These are phyloP conservation scores for Gerris lacustris DNA, from an alignment of 2,888 invertebrate genomes.

Conservation along the genomic window DNA sequence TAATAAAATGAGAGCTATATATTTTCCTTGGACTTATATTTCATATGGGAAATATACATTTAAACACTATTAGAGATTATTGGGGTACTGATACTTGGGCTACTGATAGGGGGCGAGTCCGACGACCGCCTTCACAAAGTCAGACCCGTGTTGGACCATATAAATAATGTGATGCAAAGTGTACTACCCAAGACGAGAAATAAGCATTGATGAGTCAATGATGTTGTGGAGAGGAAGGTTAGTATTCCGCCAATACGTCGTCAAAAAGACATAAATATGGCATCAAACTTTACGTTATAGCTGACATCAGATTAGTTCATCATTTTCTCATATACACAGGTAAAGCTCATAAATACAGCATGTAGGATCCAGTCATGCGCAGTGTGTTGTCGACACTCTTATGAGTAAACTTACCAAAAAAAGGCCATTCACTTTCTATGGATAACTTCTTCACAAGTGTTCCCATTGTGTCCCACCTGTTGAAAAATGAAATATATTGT, in stretches of 20 bases:
- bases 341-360: conserved; percentile 9
- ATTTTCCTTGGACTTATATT: neutral
- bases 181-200: conserved; percentile 22
- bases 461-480: conserved; percentile 31
- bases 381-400: conserved; percentile 32
- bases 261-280: conserved; percentile 32
- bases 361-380: conserved; percentile 8
- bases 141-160: neutral
- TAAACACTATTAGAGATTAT: neutral
- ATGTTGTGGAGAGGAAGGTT: conserved; percentile 31
- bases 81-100: neutral
- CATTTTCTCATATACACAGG: conserved; percentile 33
- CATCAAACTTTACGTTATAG: conserved; percentile 30
- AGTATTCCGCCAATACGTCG: conserved; percentile 30
- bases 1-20: neutral
- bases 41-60: neutral
- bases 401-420: conserved; percentile 31
- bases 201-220: conserved; percentile 31
- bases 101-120: neutral
- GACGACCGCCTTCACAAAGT: neutral
- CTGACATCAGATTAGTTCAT: conserved; percentile 27
- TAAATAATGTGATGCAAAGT: neutral
- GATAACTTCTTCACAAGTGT: conserved; percentile 34
- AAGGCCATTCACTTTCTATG: conserved; percentile 33
- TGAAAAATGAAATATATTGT: conserved; percentile 30